Base-by-base conservation (phyloP, 2,888 invertebrate species). In the Lottia gigantea region DNA sequence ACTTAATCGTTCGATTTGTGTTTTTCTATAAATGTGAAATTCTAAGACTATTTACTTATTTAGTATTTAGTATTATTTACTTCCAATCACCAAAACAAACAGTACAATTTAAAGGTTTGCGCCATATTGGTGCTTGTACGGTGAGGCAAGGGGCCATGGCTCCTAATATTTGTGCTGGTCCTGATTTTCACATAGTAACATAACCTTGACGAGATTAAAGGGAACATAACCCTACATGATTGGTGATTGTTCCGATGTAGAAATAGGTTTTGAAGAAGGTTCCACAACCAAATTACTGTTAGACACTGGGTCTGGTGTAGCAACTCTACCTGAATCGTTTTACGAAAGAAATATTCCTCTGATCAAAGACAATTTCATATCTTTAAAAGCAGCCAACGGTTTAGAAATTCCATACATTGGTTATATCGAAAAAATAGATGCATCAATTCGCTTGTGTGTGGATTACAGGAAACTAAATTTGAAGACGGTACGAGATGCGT, bases 401-500 rank as follows among this genome's bases (percentile, higher is more conserved):
- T 49, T 49, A 49, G 49, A 49, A 49, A 49, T 49, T 7, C 49
- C 49, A 6, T 49, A 49, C 49, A 19, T 49, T 31, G 31, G 31
- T 31, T 31, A 31, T 31, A 31, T 31, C 2, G 31, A 31, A 15
- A 79, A 79, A 66, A 78, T 73, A 49, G 74, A 75, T 47, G 76
- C 73, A 16, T 55, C 62, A n/a, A 25, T 70, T 15, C 62, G 76
- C n/a, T 19, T 76, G 25, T 74, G 71, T 25, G 68, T 75, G 0
- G 75, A 74, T 49, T 75, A 72, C 47, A 25, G 76, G 7, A 67
- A 66, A 40, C 66, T 75, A 8, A 78, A 78, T 55, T 25, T 46
- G 12, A 75, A 74, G 46, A 75, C 75, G 0, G 55, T 67, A 8
- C 45, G 63, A 61, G 78, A 77, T 66, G 74, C 73, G 4, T 73